Conservation (phyloP, 2,797 vertebrate species). For the Paramormyrops hopkinsi region DNA sequence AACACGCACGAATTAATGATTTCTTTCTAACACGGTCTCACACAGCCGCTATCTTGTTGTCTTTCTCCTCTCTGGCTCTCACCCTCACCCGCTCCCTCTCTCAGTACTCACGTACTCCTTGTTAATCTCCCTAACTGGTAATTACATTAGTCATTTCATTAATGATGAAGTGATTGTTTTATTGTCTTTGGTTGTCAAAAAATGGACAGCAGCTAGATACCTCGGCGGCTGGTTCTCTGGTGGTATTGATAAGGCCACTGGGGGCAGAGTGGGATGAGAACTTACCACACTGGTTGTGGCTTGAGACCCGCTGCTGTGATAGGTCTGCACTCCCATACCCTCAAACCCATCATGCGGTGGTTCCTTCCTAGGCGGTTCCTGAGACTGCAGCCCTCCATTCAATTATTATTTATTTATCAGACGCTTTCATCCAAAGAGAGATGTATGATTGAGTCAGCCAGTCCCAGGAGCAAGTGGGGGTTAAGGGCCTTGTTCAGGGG, state of each 20-base stretch:
- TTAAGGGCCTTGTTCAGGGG: not conserved
- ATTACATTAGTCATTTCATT: slow-evolving; percentile 60
- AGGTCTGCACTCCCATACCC: not conserved
- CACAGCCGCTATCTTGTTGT: slow-evolving; percentile 10
- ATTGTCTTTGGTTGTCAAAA: slow-evolving; percentile 54
- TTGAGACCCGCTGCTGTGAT: not conserved
- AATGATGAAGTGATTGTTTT: slow-evolving; percentile 63
- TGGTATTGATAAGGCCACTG: slow-evolving; percentile 57
- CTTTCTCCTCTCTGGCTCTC: not conserved
- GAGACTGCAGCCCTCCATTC: not conserved
- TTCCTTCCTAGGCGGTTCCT: not conserved
- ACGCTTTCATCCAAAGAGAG: not conserved
- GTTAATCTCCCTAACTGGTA: slow-evolving; percentile 41
- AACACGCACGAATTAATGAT: slow-evolving; percentile 15
- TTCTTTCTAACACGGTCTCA: slow-evolving; percentile 15
- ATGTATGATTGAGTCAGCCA: not conserved
- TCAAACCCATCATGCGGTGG: not conserved
- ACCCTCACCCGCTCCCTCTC: not conserved
- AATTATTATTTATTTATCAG: not conserved
- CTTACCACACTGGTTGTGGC: not conserved
- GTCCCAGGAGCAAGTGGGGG: not conserved
- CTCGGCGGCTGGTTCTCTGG: slow-evolving; percentile 53
- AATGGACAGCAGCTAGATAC: slow-evolving; percentile 42
- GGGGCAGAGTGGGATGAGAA: slow-evolving; percentile 5
- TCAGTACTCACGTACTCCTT: not conserved